Evolutionary conservation across 2,888 invertebrate genomes (phyloP), one percentile per base, ranked within the genome.

Genomic region (Scaptodrosophila latifasciaeformis): DNA sequence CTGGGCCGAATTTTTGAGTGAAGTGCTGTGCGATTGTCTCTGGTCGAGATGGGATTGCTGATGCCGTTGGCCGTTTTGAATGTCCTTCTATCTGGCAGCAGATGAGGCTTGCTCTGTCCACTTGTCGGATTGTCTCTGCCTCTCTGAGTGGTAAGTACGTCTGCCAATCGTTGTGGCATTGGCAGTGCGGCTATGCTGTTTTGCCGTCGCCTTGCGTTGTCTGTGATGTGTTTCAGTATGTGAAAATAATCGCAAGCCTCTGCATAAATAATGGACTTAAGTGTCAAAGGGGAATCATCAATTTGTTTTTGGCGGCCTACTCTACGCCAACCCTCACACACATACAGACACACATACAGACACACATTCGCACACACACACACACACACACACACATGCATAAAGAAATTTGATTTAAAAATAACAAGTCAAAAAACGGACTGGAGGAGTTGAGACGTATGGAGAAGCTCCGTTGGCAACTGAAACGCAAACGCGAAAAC

Each of bases 221-320:
- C 21, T 30, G 9, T 21, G 13, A 18, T 15, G 17, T 17, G 18
- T 10, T 10, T 31, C 31, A 18, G 19, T 34, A 72, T 72, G 80
- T 59, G 79, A 55, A 78, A 78, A 75, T 75, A 75, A 79, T 81
- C 82, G 76, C 82, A 76, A 74, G 67, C 67, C 63, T 58, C 77
- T 64, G 72, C 80, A 83, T 81, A 83, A 81, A 81, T 83, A 83
- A 81, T 81, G 83, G 81, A 70, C 77, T 77, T 68, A 67, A 72
- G 68, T 83, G 81, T 83, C 81, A 82, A 81, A 82, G 83, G 79
- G 81, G 79, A 76, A 71, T 66, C 79, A 77, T 79, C 82, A 83
- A 83, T 81, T 81, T 81, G 81, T 74, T 77, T 59, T 57, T 37
- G 50, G 61, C 52, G 63, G 49, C 53, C 54, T 45, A 45, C 69